Evolutionary conservation across 2,888 invertebrate species (phyloP), one percentile per base, ranked within the genome.

Genomic region (Ecliptopera silaceata): DNA sequence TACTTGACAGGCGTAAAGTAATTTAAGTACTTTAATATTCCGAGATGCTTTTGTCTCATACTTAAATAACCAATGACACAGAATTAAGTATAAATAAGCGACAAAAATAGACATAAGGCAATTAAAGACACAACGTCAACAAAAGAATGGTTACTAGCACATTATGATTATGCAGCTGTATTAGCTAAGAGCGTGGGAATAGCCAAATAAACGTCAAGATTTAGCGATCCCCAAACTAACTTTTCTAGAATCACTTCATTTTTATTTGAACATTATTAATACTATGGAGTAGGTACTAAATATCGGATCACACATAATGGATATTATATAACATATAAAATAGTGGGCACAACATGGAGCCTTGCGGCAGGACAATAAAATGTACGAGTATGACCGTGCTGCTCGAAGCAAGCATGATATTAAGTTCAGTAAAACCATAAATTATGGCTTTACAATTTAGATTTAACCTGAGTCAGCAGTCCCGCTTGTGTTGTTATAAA

Each of bases 181-280:
- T 71, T 71, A 63, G 59, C 57, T 61, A 67, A 66, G 59, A 63
- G 52, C 69, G 72, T 72, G 73, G 68, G 71, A 70, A 72, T 64
- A 49, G 63, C 65, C 61, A 66, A 74, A 70, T 48, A 57, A 64
- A 64, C 62, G 62, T 65, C 17, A 66, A 70, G 66, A 46, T 44
- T 48, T n/a, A n/a, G n/a, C n/a, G n/a, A n/a, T n/a, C n/a, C n/a
- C n/a, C n/a, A n/a, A n/a, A n/a, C n/a, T n/a, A n/a, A n/a, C n/a
- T n/a, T n/a, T n/a, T n/a, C n/a, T n/a, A n/a, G n/a, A n/a, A n/a
- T n/a, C n/a, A n/a, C n/a, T n/a, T n/a, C n/a, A n/a, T n/a, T n/a
- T n/a, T n/a, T n/a, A n/a, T n/a, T n/a, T n/a, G n/a, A n/a, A n/a
- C n/a, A n/a, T n/a, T n/a, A n/a, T n/a, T n/a, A n/a, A n/a, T n/a